phyloP scores from a whole-genome alignment of 2,797 vertebrate genomes.

The Lithobates sylvaticus region DNA sequence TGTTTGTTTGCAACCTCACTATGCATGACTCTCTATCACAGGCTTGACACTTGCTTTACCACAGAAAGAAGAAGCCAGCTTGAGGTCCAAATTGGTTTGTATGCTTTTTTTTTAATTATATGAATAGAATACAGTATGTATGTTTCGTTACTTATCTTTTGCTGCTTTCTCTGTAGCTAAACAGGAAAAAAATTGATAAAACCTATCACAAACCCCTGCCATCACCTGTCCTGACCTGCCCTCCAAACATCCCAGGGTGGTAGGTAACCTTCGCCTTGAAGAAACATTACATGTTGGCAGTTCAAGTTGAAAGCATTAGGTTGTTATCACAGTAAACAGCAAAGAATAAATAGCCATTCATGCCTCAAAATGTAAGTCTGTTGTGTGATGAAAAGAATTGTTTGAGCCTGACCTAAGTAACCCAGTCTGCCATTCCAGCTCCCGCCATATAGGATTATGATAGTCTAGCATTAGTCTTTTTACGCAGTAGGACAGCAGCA shows the following conservation, averaged over 20 bases:
- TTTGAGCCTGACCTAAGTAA: constrained; percentile 47
- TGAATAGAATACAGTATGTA: too few species aligned
- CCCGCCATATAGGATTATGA: constrained; percentile 53
- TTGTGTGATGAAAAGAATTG: constrained; percentile 52
- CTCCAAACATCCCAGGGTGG: not conserved
- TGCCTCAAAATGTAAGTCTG: constrained; percentile 27
- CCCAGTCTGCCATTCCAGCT: constrained; percentile 27
- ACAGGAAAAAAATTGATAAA: not conserved
- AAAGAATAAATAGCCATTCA: constrained; percentile 51
- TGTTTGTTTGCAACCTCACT: too few species aligned
- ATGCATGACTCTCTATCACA: too few species aligned
- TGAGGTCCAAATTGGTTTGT: too few species aligned
- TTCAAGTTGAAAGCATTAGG: constrained; percentile 21
- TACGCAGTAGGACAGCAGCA: constrained; percentile 37
- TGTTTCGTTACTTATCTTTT: not conserved
- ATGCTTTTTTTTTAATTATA: too few species aligned
- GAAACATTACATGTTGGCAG: constrained; percentile 23
- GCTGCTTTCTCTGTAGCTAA: not conserved
- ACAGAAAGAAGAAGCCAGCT: too few species aligned
- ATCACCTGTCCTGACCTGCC: not conserved
- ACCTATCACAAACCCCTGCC: not conserved
- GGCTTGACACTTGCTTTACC: too few species aligned
- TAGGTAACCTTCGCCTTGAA: constrained; percentile 4
- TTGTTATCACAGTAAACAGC: constrained; percentile 33
- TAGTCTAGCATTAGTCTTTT: constrained; percentile 42